Evolutionary conservation across 2,888 invertebrate species (phyloP).

Genomic region (Pristionchus exspectatus): DNA sequence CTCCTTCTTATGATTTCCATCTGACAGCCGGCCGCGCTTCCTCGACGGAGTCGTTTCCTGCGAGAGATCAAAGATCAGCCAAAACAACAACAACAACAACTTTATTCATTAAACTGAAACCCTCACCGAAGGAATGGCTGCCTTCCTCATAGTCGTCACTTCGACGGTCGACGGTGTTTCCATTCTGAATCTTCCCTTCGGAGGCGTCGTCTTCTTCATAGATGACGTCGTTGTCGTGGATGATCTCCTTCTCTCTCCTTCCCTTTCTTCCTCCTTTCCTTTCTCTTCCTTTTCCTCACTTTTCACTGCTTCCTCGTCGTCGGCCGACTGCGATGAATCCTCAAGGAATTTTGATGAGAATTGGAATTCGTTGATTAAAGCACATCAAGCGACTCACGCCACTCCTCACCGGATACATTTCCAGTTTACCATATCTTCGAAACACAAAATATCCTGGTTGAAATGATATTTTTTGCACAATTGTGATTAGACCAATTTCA

Average conservation of each 20-base stretch:
- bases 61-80: constrained; percentile 1
- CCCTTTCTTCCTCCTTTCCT: background rate
- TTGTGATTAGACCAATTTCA: too few species aligned
- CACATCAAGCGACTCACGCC: too few species aligned
- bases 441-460: too few species aligned
- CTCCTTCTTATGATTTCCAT: background rate
- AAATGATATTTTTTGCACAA: too few species aligned
- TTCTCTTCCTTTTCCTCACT: background rate
- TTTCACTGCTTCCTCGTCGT: background rate
- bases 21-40: background rate
- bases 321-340: background rate
- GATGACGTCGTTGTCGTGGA: background rate
- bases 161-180: background rate
- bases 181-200: background rate
- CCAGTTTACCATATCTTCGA: background rate
- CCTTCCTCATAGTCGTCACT: background rate
- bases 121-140: background rate
- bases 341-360: background rate
- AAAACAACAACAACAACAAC: background rate
- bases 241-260: background rate
- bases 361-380: too few species aligned
- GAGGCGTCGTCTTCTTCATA: background rate
- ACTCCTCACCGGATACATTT: too few species aligned
- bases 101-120: background rate
- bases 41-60: constrained; percentile 6